Evolutionary conservation across 2,888 invertebrate genomes (phyloP), one percentile per base, ranked within the genome.

Genomic region (Stomorhina lunata): DNA sequence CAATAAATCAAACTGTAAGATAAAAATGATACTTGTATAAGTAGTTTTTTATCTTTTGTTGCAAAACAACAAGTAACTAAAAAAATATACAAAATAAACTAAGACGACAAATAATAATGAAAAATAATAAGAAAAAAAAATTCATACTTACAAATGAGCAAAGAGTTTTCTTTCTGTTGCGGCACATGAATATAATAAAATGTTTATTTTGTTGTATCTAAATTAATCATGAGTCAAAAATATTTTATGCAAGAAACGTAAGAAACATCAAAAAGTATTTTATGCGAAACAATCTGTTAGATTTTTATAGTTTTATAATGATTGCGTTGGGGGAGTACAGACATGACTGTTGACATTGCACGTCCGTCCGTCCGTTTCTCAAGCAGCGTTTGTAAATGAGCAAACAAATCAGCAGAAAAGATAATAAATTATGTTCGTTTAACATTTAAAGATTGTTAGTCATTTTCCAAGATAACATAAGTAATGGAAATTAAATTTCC

Each of bases 1-100:
- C 68, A 45, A 75, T 73, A 69, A 73, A 78, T 78, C 81, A 81
- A 53, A 55, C 53, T 72, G 71, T 63, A 27, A 81, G 71, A 81
- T 81, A 72, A 81, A 77, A 77, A 66, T 55, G 37, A 65, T 78
- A 69, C 78, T 55, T 40, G 32, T 66, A 37, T 68, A 57, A 50
- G 63, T 55, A 48, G 61, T 48, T 57, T 71, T 80, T 63, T 81
- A 48, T 65, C 68, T 65, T 45, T 55, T 27, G 15, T 71, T 53
- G 32, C 34, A 55, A 34, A 48, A 45, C 7, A 43, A n/a, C n/a
- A 4, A 43, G 6, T 15, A 43, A 4, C 0, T 0, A 6, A 2
- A 20, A 43, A 65, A 45, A 55, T 3, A 48, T 17, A n/a, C 29
- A 69, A 55, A 45, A 15, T 9, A 68, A 37, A 1, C 4, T 4